Evolutionary conservation across 2,797 vertebrate genomes (phyloP).

Genomic region (Benthosema pterotum): DNA sequence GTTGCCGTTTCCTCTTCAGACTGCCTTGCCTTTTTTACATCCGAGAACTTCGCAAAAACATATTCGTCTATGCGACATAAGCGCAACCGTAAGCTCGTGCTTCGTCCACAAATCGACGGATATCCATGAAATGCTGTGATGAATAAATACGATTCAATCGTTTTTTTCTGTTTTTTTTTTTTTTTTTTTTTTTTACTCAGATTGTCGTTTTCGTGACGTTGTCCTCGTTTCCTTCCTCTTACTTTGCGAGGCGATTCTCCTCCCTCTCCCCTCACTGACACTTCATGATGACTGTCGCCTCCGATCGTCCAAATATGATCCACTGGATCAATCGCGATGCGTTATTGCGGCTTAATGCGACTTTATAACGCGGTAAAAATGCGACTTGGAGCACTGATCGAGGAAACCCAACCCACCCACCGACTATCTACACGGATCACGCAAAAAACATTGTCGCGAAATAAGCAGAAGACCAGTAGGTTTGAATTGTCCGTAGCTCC

Average conservation of each 20-base stretch:
- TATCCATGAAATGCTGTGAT: slow-evolving; percentile 45
- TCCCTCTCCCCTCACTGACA: slow-evolving; percentile 36
- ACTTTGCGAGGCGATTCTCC: slow-evolving; percentile 17
- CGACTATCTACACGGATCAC: slow-evolving; percentile 4
- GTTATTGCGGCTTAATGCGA: no score
- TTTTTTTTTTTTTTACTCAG: slow-evolving; percentile 69
- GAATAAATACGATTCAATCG: slow-evolving; percentile 44
- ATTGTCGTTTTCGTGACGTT: slow-evolving; percentile 70
- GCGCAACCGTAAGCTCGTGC: slow-evolving; percentile 19
- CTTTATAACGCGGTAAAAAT: slow-evolving; percentile 14
- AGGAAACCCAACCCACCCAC: slow-evolving; percentile 37
- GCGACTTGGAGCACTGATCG: slow-evolving; percentile 21
- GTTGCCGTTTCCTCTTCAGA: slow-evolving; percentile 52
- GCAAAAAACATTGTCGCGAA: not conserved
- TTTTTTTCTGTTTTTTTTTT: no score
- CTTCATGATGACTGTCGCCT: slow-evolving; percentile 64
- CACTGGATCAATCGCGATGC: slow-evolving; percentile 32
- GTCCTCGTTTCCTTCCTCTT: slow-evolving; percentile 70
- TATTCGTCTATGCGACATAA: slow-evolving; percentile 32
- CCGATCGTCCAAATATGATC: slow-evolving; percentile 39
- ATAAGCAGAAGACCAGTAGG: slow-evolving; percentile 19
- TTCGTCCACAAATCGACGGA: slow-evolving; percentile 50
- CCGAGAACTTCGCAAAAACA: slow-evolving; percentile 46
- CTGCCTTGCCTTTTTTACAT: slow-evolving; percentile 39
- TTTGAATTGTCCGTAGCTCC: slow-evolving; percentile 38